Conservation (phyloP, 2,797 vertebrate genomes). For the Ambastaia sidthimunki region DNA sequence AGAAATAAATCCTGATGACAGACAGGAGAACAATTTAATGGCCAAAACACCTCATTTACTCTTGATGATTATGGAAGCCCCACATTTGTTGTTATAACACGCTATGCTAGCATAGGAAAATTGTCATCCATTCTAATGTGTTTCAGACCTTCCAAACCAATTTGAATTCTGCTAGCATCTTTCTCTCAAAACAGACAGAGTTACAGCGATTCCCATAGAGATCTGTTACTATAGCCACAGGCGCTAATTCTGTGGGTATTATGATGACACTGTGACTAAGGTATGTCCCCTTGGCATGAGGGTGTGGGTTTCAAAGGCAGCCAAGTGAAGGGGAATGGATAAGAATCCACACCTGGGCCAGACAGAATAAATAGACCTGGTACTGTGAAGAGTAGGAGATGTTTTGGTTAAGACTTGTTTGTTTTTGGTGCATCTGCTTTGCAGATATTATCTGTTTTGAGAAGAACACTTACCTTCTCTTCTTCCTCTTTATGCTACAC, state of each 20-base stretch:
- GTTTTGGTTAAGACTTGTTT: conserved; percentile 11
- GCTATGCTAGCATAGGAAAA: background rate
- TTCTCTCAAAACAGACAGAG: conserved; percentile 29
- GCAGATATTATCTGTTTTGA: conserved; percentile 30
- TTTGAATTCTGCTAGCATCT: conserved; percentile 38
- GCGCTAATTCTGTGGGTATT: conserved; percentile 45
- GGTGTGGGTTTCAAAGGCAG: conserved; percentile 54
- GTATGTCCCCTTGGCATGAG: conserved; percentile 52
- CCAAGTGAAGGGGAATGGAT: conserved; percentile 9
- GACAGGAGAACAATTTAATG: background rate
- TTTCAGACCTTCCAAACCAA: background rate
- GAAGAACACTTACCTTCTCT: conserved; percentile 7
- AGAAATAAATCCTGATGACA: background rate
- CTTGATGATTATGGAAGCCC: background rate
- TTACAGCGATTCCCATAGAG: conserved; percentile 53
- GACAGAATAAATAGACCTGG: background rate
- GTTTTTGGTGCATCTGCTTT: conserved; percentile 34
- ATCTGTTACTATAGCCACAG: conserved; percentile 49
- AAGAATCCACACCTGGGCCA: conserved; percentile 36
- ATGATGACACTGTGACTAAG: conserved; percentile 30
- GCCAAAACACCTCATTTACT: background rate
- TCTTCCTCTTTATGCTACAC: background rate
- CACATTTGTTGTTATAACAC: background rate
- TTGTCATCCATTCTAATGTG: background rate
- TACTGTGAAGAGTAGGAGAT: background rate